phyloP scores from a whole-genome alignment of 2,888 invertebrate species.

The Acleris cristana region DNA sequence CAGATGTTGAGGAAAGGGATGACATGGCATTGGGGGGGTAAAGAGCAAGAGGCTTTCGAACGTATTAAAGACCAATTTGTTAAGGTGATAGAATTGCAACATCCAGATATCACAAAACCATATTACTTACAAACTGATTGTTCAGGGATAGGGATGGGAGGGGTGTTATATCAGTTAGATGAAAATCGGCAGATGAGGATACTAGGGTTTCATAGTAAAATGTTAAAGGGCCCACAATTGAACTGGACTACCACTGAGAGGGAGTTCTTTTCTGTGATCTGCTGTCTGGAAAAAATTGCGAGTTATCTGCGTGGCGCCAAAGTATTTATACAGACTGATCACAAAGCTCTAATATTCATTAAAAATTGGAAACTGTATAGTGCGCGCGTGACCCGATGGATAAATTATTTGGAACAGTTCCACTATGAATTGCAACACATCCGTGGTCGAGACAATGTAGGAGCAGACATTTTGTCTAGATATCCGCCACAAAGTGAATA shows the following conservation, averaged over 20 bases:
- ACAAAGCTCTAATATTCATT: slow-evolving; percentile 46
- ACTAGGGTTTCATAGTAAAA: slow-evolving; percentile 43
- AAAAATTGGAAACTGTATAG: slow-evolving; percentile 43
- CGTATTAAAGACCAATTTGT: slow-evolving; percentile 32
- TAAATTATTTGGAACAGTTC: slow-evolving; percentile 45
- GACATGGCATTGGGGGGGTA: slow-evolving; percentile 30
- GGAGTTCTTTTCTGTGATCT: slow-evolving; percentile 45
- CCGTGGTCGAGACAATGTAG: slow-evolving; percentile 44
- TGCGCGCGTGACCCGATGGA: slow-evolving; percentile 45
- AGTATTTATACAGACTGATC: slow-evolving; percentile 48
- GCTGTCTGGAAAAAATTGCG: slow-evolving; percentile 44
- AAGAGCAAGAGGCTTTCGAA: slow-evolving; percentile 21
- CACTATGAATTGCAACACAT: slow-evolving; percentile 42
- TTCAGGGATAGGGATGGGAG: too few relatives aligned
- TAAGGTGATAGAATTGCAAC: slow-evolving; percentile 15
- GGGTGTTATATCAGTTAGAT: too few relatives aligned
- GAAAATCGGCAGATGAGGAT: slow-evolving; percentile 30
- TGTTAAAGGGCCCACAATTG: slow-evolving; percentile 38
- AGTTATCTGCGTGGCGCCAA: slow-evolving; percentile 39
- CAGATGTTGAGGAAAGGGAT: slow-evolving; percentile 41
- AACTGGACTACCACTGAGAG: slow-evolving; percentile 46
- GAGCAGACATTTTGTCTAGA: slow-evolving; percentile 47
- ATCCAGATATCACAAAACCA: too few relatives aligned
- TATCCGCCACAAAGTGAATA: slow-evolving; percentile 29
- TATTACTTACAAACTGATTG: too few relatives aligned